Conservation (phyloP, 2,113 vertebrate species). For the Zosterops pallidus region DNA sequence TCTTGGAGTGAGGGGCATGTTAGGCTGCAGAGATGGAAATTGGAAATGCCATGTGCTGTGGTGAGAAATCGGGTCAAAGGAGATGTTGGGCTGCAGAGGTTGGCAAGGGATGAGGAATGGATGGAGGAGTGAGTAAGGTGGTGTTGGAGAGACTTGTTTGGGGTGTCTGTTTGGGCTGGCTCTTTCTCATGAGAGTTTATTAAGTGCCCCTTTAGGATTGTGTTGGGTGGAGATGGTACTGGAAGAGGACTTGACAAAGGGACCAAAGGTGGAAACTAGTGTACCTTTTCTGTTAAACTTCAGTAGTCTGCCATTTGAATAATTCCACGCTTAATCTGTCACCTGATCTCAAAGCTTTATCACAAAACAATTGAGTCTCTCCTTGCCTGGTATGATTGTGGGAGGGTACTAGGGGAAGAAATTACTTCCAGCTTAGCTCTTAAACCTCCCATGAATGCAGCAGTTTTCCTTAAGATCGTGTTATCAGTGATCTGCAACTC, state of each 20-base stretch:
- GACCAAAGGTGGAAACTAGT: neutral
- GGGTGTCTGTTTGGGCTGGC: neutral
- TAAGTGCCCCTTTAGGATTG: neutral
- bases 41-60: neutral
- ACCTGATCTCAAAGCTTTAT: neutral
- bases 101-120: neutral
- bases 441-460: neutral
- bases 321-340: slow-evolving; percentile 1
- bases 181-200: neutral
- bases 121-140: neutral
- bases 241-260: neutral
- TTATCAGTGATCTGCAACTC: neutral
- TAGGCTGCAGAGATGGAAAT: neutral
- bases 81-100: neutral
- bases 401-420: neutral
- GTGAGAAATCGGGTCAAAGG: neutral
- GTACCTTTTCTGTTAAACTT: neutral
- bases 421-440: neutral
- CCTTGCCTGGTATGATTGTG: neutral
- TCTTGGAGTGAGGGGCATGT: neutral
- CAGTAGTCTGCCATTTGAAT: neutral
- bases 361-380: neutral
- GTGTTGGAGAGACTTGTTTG: neutral
- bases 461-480: neutral
- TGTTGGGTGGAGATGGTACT: neutral